Evolutionary conservation across 2,113 vertebrate genomes (phyloP), one percentile per base, ranked within the genome.

Genomic region (Nothobranchius furzeri): DNA sequence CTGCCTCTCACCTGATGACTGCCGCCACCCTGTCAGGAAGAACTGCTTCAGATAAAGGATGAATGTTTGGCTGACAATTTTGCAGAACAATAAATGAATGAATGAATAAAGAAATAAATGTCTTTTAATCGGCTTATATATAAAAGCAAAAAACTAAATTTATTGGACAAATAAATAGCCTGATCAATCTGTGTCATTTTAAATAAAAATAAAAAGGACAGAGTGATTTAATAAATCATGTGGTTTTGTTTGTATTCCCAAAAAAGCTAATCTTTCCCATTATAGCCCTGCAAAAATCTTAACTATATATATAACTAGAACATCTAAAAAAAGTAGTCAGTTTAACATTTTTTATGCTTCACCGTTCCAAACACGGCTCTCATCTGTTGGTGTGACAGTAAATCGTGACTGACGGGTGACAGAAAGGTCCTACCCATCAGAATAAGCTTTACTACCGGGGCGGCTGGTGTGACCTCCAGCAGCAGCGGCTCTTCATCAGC

Each of bases 361-460:
- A 17, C 48, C 30, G 81, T 59, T 62, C 65, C 75, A 70, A 83
- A 76, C 68, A 47, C 58, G 1, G 51, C 79, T 58, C 37, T 7
- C 68, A 70, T 57, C 60, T 66, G 58, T 77, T 20, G 48, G 24
- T 45, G 71, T 58, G 75, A 50, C 68, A 57, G 52, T 75, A 71
- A 79, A 71, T 61, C 50, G 69, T 46, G 14, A 70, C 69, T n/a
- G n/a, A 3, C 17, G 3, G 66, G 72, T 73, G 78, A 66, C 70
- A 70, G 43, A 8, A 73, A 72, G 66, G 77, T 79, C 54, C 24
- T 70, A 45, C 47, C n/a, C 17, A 54, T 56, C 70, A 71, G 42
- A 68, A 70, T 77, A 73, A 85, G 83, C 72, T 60, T 35, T 76
- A 80, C 64, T 12, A 59, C 52, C 64, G 62, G 54, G 25, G 35